Conservation (phyloP, 2,113 vertebrate genomes). For the Heptranchias perlo region DNA sequence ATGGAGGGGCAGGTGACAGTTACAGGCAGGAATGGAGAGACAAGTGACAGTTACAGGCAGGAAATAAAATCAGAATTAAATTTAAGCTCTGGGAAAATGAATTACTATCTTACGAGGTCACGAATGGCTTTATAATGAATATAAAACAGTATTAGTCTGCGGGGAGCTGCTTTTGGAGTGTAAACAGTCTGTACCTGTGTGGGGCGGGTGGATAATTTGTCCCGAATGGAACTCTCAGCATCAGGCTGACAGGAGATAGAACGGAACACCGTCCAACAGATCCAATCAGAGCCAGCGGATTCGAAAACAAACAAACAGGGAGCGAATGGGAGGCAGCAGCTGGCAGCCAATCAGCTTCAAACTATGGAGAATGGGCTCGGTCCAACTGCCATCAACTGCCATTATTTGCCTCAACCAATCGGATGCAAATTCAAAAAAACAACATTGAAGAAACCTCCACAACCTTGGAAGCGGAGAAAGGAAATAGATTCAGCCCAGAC, state of each 20-base stretch:
- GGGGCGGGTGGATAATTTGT: not conserved
- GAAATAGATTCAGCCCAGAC: not conserved
- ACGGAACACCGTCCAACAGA: not conserved
- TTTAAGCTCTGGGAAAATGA: not conserved
- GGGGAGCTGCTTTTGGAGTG: no score
- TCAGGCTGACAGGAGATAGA: not conserved
- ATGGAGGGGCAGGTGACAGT: not conserved
- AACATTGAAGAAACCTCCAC: not conserved
- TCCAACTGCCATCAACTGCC: slow-evolving; percentile 24
- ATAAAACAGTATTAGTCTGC: no score
- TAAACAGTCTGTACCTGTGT: not conserved
- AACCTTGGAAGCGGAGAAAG: not conserved
- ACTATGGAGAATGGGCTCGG: not conserved
- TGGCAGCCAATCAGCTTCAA: not conserved
- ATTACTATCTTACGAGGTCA: not conserved
- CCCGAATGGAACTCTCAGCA: not conserved
- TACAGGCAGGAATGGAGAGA: not conserved
- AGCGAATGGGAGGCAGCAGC: not conserved
- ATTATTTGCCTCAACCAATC: not conserved
- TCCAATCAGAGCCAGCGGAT: not conserved
- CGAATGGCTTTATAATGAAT: not conserved
- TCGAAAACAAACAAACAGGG: not conserved
- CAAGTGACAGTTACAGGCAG: no score
- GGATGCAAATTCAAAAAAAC: not conserved
- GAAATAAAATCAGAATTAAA: not conserved